Conservation (phyloP, 23 tunicate genomes). For the Diplosoma virens region DNA sequence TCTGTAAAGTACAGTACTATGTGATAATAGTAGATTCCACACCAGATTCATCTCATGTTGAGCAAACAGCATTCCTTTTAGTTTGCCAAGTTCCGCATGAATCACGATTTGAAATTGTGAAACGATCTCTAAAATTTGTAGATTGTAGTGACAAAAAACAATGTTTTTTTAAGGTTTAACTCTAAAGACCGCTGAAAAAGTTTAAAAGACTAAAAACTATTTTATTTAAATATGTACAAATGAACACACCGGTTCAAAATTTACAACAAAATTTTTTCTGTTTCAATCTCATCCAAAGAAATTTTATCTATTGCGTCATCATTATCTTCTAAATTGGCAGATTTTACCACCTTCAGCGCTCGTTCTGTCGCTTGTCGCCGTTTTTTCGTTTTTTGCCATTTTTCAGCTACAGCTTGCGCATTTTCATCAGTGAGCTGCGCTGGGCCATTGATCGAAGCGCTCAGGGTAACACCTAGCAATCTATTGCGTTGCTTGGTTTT, state of each 20-base stretch:
- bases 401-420: background rate
- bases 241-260: background rate
- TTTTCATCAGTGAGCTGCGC: too few relatives aligned
- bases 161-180: background rate
- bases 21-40: too few relatives aligned
- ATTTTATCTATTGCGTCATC: background rate
- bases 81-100: too few relatives aligned
- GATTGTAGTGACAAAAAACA: too few relatives aligned
- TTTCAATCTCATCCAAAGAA: background rate
- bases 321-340: background rate
- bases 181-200: background rate
- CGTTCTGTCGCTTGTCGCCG: background rate
- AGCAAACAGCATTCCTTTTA: too few relatives aligned
- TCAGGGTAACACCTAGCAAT: too few relatives aligned
- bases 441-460: too few relatives aligned
- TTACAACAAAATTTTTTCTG: background rate
- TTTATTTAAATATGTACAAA: background rate
- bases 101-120: too few relatives aligned
- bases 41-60: too few relatives aligned
- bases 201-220: background rate
- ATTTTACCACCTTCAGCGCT: background rate
- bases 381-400: background rate
- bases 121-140: too few relatives aligned
- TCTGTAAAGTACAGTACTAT: too few relatives aligned
- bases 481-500: too few relatives aligned